phyloP scores from a whole-genome alignment of 2,888 invertebrate genomes.

The Plebejus melissa region DNA sequence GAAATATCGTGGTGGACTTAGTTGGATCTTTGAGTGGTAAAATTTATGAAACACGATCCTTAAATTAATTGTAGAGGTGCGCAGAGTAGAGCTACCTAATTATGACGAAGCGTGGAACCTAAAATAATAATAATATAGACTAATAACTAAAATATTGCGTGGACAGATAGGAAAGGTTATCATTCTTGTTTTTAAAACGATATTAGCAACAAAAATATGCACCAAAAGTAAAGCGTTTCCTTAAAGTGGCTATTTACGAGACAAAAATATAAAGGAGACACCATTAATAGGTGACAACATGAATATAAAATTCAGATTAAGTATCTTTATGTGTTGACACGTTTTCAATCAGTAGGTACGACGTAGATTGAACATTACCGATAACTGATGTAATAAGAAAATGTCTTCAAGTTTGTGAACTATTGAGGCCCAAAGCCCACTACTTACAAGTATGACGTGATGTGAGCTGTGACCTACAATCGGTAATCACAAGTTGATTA shows the following conservation, averaged over 20 bases:
- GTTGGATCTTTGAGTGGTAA: neutral
- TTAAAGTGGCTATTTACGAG: neutral
- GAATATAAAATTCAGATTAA: neutral
- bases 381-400: neutral
- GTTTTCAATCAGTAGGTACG: neutral
- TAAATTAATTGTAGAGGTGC: neutral
- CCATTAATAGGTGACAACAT: neutral
- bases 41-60: neutral
- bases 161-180: neutral
- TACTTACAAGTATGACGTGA: neutral
- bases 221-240: neutral
- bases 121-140: too few relatives aligned
- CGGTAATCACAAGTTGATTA: neutral
- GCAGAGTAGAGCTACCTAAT: too few relatives aligned
- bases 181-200: neutral
- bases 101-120: too few relatives aligned
- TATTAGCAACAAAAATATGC: neutral
- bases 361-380: neutral
- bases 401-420: neutral
- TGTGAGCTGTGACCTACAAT: constrained; percentile 8
- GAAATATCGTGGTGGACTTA: neutral
- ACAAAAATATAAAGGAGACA: neutral
- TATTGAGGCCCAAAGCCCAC: constrained; percentile 9
- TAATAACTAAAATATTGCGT: too few relatives aligned
- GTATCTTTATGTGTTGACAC: neutral